Evolutionary conservation across 2,888 invertebrate genomes (phyloP).

Genomic region (Lymantria monacha): DNA sequence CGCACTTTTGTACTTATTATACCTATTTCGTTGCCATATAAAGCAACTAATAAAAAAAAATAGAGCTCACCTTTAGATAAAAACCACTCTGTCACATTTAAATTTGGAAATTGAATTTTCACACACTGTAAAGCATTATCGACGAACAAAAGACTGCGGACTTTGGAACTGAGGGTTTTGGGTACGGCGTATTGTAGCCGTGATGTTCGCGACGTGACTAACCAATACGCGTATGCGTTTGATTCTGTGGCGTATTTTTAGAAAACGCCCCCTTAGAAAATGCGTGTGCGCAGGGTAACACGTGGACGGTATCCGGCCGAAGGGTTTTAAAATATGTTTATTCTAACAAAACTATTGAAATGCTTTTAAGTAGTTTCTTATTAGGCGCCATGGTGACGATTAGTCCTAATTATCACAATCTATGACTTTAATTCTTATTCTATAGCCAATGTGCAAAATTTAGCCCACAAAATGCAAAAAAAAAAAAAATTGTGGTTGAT

Average conservation of each 20-base stretch:
- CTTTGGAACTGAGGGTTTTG: conserved; percentile 22
- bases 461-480: too few relatives aligned
- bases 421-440: too few relatives aligned
- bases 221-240: conserved; percentile 41
- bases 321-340: conserved; percentile 52
- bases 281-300: conserved; percentile 50
- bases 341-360: conserved; percentile 27
- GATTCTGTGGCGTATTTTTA: conserved; percentile 70
- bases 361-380: conserved; percentile 12
- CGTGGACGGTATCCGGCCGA: conserved; percentile 63
- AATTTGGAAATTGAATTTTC: conserved; percentile 1
- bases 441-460: too few relatives aligned
- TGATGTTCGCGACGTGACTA: conserved; percentile 61
- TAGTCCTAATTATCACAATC: not conserved
- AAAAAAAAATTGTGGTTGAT: too few relatives aligned
- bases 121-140: conserved; percentile 24
- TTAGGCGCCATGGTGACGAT: conserved; percentile 9
- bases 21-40: not conserved
- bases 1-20: not conserved
- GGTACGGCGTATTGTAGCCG: conserved; percentile 40
- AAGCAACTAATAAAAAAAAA: conserved; percentile 1
- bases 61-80: conserved; percentile 14
- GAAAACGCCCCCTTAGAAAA: conserved; percentile 74
- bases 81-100: conserved; percentile 2
- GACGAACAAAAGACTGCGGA: conserved; percentile 23